Percentiles rank a stretch among this genome's conserved stretches.
These are phyloP conservation scores for Lasius platythorax DNA, from an alignment of 2,888 invertebrate genomes.

Conservation along the genomic window DNA sequence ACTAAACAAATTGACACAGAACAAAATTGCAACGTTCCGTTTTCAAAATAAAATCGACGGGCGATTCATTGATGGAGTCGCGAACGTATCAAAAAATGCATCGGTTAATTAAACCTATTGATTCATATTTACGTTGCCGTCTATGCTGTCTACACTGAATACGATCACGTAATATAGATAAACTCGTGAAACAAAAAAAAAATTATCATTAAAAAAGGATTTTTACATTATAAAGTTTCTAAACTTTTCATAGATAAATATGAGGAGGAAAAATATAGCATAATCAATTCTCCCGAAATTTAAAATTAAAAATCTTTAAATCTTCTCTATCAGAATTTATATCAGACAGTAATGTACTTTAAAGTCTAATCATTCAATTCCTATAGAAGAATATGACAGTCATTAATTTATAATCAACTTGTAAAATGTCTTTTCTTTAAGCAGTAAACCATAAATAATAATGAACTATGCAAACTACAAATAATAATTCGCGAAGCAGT, in stretches of 20 bases:
- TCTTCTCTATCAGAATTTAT: neutral
- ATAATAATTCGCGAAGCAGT: neutral
- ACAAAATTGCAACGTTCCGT: conserved; percentile 31
- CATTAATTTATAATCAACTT: neutral
- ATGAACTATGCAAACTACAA: neutral
- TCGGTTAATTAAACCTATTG: conserved; percentile 26
- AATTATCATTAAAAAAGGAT: neutral
- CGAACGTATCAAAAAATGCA: conserved; percentile 47
- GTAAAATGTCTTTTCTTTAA: neutral
- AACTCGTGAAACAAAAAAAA: conserved; percentile 16
- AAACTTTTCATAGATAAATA: neutral
- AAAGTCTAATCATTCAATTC: neutral
- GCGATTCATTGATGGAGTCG: conserved; percentile 55
- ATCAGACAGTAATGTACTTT: neutral
- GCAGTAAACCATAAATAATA: neutral
- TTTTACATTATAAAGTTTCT: neutral
- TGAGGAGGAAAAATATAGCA: neutral
- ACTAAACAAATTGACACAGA: conserved; percentile 47
- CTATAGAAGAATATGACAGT: neutral
- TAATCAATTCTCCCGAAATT: neutral
- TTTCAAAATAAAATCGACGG: conserved; percentile 56
- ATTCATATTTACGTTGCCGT: neutral
- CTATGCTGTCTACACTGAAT: neutral
- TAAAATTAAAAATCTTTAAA: neutral
- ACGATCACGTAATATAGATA: neutral